Evolutionary conservation across 2,113 vertebrate genomes (phyloP).

Genomic region (Alligator sinensis): DNA sequence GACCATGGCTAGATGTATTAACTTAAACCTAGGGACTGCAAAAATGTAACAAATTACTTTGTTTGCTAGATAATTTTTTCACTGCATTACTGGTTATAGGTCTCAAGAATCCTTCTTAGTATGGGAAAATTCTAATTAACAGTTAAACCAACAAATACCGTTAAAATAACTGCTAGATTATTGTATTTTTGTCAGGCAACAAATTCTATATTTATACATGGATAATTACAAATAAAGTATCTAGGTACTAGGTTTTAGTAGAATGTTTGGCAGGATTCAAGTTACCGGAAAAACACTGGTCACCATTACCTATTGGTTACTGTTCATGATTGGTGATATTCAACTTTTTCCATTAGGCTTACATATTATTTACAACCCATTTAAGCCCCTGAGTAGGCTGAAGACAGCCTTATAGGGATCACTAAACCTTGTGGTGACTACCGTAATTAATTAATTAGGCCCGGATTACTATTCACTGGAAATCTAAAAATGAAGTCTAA

Average conservation of each 20-base stretch:
- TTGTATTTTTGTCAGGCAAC: neutral
- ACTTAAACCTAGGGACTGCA: too few relatives aligned
- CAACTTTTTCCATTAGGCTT: neutral
- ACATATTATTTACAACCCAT: neutral
- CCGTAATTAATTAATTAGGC: neutral
- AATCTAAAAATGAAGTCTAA: neutral
- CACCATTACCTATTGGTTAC: neutral
- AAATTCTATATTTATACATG: neutral
- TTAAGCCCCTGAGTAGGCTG: neutral
- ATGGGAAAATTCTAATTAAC: neutral
- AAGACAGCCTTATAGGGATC: neutral
- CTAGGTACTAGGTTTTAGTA: neutral
- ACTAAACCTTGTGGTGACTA: neutral
- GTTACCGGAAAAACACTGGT: neutral
- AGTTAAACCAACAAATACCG: slow-evolving; percentile 15
- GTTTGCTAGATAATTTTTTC: too few relatives aligned
- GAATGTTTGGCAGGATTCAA: neutral
- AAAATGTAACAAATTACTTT: too few relatives aligned
- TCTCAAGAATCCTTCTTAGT: too few relatives aligned
- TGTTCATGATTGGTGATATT: neutral
- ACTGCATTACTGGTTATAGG: too few relatives aligned
- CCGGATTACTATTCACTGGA: neutral
- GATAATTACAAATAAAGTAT: neutral
- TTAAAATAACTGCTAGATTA: neutral
- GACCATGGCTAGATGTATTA: neutral